Evolutionary conservation across 2,888 invertebrate species (phyloP), one percentile per base, ranked within the genome.

Genomic region (Anoncus sp.): DNA sequence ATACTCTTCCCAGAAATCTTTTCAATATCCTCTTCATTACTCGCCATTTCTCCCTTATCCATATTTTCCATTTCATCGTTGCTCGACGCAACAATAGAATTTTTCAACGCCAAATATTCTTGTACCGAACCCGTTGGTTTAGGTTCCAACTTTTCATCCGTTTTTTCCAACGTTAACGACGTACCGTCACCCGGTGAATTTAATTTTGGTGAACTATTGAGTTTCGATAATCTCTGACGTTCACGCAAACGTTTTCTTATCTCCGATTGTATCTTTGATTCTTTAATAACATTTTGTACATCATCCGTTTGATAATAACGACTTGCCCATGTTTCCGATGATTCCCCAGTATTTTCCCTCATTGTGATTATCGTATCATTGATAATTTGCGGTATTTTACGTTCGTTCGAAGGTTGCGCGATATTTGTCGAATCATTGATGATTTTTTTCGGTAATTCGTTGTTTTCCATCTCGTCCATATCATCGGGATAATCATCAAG

Each of bases 201-300:
- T 57, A 53, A 27, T 18, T 83, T 85, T 4, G 89, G 88, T 7
- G 87, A 87, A 76, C 85, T 88, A 67, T 80, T 88, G 20, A 90
- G 77, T 75, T 90, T 90, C 3, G 85, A 86, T 49, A 88, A 80
- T 62, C 90, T 85, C 55, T 91, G 91, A 22, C 91, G 85, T 82
- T 91, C 91, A 24, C 91, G 81, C 60, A 91, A 82, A 16, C 91
- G 87, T 82, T 91, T 91, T 2, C 91, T 86, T 70, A 91, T 91
- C 81, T 91, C 91, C 1, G 91, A 91, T 43, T 91, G 91, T 47
- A 91, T 91, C 70, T 91, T 91, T 1, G 91, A 91, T 63, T 91
- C 91, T 76, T 90, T 91, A 63, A 91, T 91, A 16, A 91, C 91
- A 65, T 80, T 90, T 62, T 90, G 90, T 1, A 91, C 91, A 75